phyloP scores from a whole-genome alignment of 1,140 invertebrate genomes.

The Pemphigus obesinymphae region DNA sequence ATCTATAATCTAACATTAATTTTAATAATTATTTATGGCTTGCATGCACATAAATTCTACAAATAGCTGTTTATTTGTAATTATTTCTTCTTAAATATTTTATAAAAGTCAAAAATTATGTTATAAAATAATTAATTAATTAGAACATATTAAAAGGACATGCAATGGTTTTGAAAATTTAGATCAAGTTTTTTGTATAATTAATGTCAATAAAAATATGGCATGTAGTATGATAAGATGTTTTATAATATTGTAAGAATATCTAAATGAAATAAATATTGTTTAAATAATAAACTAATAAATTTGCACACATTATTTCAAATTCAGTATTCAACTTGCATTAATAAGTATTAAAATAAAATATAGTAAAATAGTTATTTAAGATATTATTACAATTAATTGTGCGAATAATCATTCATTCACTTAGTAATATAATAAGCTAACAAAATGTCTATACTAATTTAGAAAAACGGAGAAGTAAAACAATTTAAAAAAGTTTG shows the following conservation, averaged over 20 bases:
- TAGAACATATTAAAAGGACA: too few species aligned
- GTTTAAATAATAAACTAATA: too few species aligned
- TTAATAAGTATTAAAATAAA: background rate
- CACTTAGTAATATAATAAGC: too few species aligned
- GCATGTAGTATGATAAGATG: background rate
- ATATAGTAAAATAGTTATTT: background rate
- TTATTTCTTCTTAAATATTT: background rate
- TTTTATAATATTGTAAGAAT: background rate
- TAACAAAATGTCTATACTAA: too few species aligned
- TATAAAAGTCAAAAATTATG: background rate
- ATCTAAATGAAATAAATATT: background rate
- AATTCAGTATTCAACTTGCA: background rate
- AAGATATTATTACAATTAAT: background rate
- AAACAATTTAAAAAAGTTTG: background rate
- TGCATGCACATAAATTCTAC: background rate
- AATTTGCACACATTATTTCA: too few species aligned
- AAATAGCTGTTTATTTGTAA: background rate
- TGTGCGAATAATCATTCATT: too few species aligned
- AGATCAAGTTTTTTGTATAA: background rate
- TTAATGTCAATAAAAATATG: background rate
- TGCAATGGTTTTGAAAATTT: too few species aligned
- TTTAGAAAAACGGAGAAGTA: constrained; percentile 1
- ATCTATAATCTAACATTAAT: too few species aligned
- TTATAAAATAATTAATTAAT: background rate
- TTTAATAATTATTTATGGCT: too few species aligned